These are phyloP conservation scores for Machimus atricapillus DNA, from an alignment of 2,888 invertebrate species.

Conservation along the genomic window DNA sequence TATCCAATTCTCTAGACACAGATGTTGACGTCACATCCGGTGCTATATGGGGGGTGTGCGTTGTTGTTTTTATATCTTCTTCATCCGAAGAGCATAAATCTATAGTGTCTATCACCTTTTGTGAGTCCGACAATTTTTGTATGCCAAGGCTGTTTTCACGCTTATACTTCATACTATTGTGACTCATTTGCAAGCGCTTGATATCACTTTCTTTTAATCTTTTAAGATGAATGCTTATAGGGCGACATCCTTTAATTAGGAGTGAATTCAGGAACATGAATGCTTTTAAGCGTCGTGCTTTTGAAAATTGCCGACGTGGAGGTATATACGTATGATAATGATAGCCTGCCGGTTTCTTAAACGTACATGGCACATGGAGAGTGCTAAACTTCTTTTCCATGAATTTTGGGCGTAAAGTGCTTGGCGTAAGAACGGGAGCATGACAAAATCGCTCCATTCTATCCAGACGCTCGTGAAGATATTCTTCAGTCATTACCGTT, in stretches of 20 bases:
- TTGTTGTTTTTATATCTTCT: slow-evolving; percentile 58
- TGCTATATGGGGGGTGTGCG: not conserved
- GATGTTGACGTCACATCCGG: slow-evolving; percentile 43
- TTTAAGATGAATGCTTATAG: slow-evolving; percentile 58
- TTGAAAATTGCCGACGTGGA: slow-evolving; percentile 59
- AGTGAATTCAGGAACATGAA: slow-evolving; percentile 59
- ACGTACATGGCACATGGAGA: slow-evolving; percentile 55
- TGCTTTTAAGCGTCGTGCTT: slow-evolving; percentile 56
- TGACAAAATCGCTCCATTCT: slow-evolving; percentile 64
- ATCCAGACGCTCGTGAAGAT: slow-evolving; percentile 64
- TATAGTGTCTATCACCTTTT: slow-evolving; percentile 66
- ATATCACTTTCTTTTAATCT: slow-evolving; percentile 55
- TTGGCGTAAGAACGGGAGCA: slow-evolving; percentile 59
- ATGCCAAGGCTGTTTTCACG: not conserved
- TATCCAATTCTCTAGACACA: slow-evolving; percentile 10
- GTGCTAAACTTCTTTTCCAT: slow-evolving; percentile 54
- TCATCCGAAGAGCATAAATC: slow-evolving; percentile 75
- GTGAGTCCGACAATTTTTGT: not conserved
- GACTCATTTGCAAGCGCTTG: not conserved
- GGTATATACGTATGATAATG: slow-evolving; percentile 54
- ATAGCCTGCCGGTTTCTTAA: slow-evolving; percentile 52
- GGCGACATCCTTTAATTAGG: slow-evolving; percentile 58
- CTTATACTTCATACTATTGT: not conserved
- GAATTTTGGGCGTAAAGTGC: slow-evolving; percentile 53
- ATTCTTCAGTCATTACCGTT: slow-evolving; percentile 61